These are phyloP conservation scores for Sipha maydis DNA, from an alignment of 2,888 invertebrate species.

Conservation along the genomic window DNA sequence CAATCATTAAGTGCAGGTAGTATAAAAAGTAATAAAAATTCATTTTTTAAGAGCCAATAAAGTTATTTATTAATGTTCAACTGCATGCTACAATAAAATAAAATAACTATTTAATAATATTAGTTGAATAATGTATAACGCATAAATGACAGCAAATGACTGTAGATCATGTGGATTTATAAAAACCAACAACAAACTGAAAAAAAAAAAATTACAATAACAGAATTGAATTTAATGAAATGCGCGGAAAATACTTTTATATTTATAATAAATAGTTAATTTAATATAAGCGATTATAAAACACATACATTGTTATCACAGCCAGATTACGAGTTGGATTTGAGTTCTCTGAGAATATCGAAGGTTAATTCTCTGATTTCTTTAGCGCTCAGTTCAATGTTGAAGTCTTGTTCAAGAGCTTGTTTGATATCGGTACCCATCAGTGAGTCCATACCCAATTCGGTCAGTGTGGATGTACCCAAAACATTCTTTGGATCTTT, in stretches of 20 bases:
- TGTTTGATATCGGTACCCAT: slow-evolving; percentile 97
- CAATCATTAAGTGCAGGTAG: too few species aligned
- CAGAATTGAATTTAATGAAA: neutral
- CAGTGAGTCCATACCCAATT: slow-evolving; percentile 95
- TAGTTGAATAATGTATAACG: neutral
- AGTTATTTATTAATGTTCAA: neutral
- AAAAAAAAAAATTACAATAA: neutral
- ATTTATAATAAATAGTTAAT: neutral
- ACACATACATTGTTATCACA: neutral
- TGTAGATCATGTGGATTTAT: neutral
- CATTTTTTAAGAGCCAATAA: neutral
- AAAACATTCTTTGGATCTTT: slow-evolving; percentile 77
- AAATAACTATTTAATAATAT: neutral
- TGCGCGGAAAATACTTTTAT: neutral
- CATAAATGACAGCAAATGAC: neutral
- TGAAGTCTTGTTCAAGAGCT: slow-evolving; percentile 87
- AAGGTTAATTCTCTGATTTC: slow-evolving; percentile 86
- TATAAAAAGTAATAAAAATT: too few species aligned
- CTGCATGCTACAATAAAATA: neutral
- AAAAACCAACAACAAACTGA: neutral
- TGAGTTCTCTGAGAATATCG: slow-evolving; percentile 71
- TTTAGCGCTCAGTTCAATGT: slow-evolving; percentile 84
- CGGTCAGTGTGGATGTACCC: slow-evolving; percentile 80
- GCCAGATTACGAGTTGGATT: slow-evolving; percentile 60
- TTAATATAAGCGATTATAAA: neutral